Conservation (phyloP, 2,888 invertebrate species). For the Hirudinaria manillensis region DNA sequence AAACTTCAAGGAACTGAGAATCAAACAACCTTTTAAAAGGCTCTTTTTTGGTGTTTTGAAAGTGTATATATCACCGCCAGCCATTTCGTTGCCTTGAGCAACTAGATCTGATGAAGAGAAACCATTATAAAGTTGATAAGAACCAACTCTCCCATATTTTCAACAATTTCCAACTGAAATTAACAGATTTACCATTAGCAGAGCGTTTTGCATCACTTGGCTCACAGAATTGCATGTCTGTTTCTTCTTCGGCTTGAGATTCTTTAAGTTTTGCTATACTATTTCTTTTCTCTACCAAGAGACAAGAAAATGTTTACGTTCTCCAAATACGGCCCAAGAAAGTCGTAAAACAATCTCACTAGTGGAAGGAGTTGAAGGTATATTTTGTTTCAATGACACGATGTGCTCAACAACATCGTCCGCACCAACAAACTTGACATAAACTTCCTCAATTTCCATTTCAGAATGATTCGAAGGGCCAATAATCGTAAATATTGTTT, state of each 20-base stretch:
- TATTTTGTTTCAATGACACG: slow-evolving; percentile 34
- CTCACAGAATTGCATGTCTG: too few relatives aligned
- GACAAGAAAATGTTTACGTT: neutral
- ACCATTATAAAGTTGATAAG: too few relatives aligned
- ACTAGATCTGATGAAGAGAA: neutral
- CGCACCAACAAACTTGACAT: slow-evolving; percentile 47
- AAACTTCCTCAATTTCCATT: slow-evolving; percentile 40
- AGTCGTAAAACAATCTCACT: too few relatives aligned
- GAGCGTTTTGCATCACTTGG: too few relatives aligned
- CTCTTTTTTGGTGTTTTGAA: slow-evolving; percentile 48
- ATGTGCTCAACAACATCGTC: slow-evolving; percentile 50
- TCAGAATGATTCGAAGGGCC: neutral
- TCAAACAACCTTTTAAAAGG: slow-evolving; percentile 34
- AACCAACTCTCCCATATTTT: too few relatives aligned
- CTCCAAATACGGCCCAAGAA: too few relatives aligned
- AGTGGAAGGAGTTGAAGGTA: neutral
- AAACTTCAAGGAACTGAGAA: neutral
- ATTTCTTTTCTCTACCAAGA: neutral
- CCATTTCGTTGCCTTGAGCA: slow-evolving; percentile 35
- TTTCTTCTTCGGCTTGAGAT: too few relatives aligned
- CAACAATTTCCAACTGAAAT: too few relatives aligned
- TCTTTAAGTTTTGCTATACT: too few relatives aligned
- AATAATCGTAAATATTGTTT: too few relatives aligned
- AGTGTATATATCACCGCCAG: slow-evolving; percentile 46
- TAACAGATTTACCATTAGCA: too few relatives aligned